Percentiles rank a stretch among this genome's conserved stretches.
These are phyloP conservation scores for Sarcophaga variegata DNA, from an alignment of 2,888 invertebrate species.

Conservation along the genomic window DNA sequence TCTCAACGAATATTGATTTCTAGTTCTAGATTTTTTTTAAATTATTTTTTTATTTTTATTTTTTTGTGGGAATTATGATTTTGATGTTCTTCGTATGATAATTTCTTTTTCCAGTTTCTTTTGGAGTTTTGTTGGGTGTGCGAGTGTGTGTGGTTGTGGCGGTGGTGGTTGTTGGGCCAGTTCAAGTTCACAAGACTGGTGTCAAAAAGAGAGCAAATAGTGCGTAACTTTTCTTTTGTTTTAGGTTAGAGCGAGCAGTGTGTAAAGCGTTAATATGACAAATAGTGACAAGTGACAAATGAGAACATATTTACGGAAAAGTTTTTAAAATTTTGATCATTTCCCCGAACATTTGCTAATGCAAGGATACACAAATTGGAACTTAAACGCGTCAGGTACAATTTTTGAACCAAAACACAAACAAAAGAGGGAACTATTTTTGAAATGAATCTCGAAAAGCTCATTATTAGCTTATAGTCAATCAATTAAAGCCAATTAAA, in stretches of 20 bases:
- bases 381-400: slow-evolving; percentile 20
- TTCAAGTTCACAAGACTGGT: slow-evolving; percentile 65
- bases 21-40: slow-evolving; percentile 1
- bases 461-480: not conserved
- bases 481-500: not conserved
- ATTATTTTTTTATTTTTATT: slow-evolving; percentile 6
- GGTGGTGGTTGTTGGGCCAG: slow-evolving; percentile 43
- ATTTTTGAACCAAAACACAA: slow-evolving; percentile 34
- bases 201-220: slow-evolving; percentile 47
- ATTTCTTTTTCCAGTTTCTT: slow-evolving; percentile 25
- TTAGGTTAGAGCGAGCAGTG: slow-evolving; percentile 34
- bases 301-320: not conserved
- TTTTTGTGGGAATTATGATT: slow-evolving; percentile 20
- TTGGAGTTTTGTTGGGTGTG: not conserved
- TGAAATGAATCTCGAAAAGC: not conserved
- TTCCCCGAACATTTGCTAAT: slow-evolving; percentile 9
- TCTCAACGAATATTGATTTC: not conserved
- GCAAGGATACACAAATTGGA: slow-evolving; percentile 31
- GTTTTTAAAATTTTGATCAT: not conserved
- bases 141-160: slow-evolving; percentile 10
- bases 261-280: slow-evolving; percentile 20
- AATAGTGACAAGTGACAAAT: slow-evolving; percentile 24
- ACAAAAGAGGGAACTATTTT: slow-evolving; percentile 10
- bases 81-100: slow-evolving; percentile 26
- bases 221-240: not conserved